Percentiles rank a stretch among this genome's conserved stretches.
Conservation (phyloP, 2,888 invertebrate genomes). For the Dryocosmus kuriphilus region DNA sequence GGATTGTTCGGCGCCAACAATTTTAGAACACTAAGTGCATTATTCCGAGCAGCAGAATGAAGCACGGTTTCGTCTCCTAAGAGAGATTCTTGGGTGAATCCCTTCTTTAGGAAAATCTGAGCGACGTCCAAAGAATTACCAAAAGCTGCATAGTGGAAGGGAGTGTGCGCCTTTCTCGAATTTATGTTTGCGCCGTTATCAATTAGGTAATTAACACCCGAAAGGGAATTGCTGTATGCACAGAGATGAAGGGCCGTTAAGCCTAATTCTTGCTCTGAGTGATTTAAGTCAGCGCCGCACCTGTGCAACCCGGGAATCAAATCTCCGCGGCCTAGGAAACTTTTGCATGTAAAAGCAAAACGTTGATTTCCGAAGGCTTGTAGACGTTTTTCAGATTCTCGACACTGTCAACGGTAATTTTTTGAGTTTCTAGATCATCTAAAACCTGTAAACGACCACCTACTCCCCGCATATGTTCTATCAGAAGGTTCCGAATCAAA, state of each 20-base stretch:
- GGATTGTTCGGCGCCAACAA: slow-evolving; percentile 87
- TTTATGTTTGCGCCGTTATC: slow-evolving; percentile 85
- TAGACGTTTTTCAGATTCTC: slow-evolving; percentile 80
- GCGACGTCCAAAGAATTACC: slow-evolving; percentile 91
- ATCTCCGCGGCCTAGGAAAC: slow-evolving; percentile 85
- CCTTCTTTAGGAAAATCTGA: slow-evolving; percentile 86
- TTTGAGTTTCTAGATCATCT: slow-evolving; percentile 86
- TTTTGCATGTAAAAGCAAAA: slow-evolving; percentile 86
- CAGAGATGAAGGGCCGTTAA: slow-evolving; percentile 87
- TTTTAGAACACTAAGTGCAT: slow-evolving; percentile 88
- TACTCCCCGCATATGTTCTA: slow-evolving; percentile 85
- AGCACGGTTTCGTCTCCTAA: slow-evolving; percentile 87
- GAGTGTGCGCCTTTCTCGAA: slow-evolving; percentile 86
- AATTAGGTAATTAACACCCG: slow-evolving; percentile 85
- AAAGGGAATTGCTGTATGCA: slow-evolving; percentile 88
- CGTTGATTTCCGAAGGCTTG: slow-evolving; percentile 84
- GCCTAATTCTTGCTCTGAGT: slow-evolving; percentile 85
- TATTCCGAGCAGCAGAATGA: slow-evolving; percentile 92
- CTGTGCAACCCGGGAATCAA: slow-evolving; percentile 82
- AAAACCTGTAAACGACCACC: slow-evolving; percentile 84
- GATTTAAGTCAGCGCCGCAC: slow-evolving; percentile 85
- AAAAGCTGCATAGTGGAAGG: slow-evolving; percentile 94
- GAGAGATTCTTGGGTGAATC: slow-evolving; percentile 83
- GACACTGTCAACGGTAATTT: slow-evolving; percentile 81
- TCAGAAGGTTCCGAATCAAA: slow-evolving; percentile 81